Evolutionary conservation across 2,113 vertebrate species (phyloP), one percentile per base, ranked within the genome.

Genomic region (Rattus rattus): DNA sequence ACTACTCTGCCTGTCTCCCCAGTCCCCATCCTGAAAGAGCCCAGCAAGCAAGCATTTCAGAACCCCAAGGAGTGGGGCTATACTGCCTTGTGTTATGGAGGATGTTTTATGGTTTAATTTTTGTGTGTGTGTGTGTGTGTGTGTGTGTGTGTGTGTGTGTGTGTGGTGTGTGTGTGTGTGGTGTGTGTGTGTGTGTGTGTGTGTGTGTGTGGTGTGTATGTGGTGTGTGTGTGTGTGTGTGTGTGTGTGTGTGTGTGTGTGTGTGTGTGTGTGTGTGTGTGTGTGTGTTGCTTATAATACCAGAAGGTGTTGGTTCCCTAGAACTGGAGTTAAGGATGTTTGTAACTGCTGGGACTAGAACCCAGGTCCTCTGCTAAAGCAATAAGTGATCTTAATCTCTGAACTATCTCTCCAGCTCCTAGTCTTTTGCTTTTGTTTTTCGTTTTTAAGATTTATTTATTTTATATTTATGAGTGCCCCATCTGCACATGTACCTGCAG

Each of bases 11-110:
- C 33, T 54, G 49, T 26, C 4, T 69, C 84, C 20, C 43, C 19
- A 87, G 12, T 30, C 26, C 28, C 47, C 6, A 54, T 8, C 19
- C 30, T 87, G 12, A 36, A 69, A 24, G 22, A 24, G 2, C 3
- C 33, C 47, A 39, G 54, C 70, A 59, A 87, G 97, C 49, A 92
- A 93, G 88, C 95, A 92, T 81, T 93, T 93, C 84, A 96, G 96
- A 93, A 94, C 7, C 24, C 94, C 96, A 43, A 77, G 43, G 43
- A 87, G 28, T 2, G 0, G 36, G 92, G 56, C 75, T 8, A 87
- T 54, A n/a, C 47, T 16, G 85, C 52, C 26, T 9, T 69, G 93
- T 0, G 12, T 89, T 5, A 0, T 72, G 73, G 24, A 59, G 95
- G 76, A 65, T 56, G 93, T 91, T 39, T 61, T 61, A 86, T 12